phyloP scores from a whole-genome alignment of 2,888 invertebrate species.

The Drosophila diplacantha region DNA sequence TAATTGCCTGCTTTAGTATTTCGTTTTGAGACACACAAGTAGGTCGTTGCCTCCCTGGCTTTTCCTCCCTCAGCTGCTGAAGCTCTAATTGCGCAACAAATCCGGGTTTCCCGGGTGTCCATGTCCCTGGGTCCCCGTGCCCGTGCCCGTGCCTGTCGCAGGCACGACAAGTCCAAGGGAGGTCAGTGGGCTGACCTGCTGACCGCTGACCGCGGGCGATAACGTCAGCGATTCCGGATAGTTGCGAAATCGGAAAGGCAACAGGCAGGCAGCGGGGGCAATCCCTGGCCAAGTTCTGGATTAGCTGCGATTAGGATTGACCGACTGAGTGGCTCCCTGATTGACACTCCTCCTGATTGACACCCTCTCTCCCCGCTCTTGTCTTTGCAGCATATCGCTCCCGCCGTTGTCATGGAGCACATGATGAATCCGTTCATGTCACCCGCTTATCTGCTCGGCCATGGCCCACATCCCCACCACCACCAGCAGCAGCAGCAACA shows the following conservation, averaged over 20 bases:
- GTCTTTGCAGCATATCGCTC: conserved; percentile 31
- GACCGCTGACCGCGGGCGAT: conserved; percentile 18
- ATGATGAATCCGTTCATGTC: conserved; percentile 76
- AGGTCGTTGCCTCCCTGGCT: not conserved
- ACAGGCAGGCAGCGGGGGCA: not conserved
- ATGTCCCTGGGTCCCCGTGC: not conserved
- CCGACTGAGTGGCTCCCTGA: conserved; percentile 43
- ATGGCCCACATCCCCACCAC: conserved; percentile 49
- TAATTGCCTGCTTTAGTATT: not conserved
- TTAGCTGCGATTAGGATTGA: conserved; percentile 56
- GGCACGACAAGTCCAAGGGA: conserved; percentile 3
- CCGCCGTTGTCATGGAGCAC: conserved; percentile 71
- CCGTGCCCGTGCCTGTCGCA: not conserved
- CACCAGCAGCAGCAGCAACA: not conserved
- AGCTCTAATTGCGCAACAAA: conserved; percentile 34
- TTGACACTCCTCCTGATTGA: conserved; percentile 33
- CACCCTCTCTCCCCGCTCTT: conserved; percentile 21
- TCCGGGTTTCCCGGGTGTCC: conserved; percentile 9
- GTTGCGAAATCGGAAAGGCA: conserved; percentile 21
- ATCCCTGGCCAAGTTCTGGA: conserved; percentile 1
- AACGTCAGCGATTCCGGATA: conserved; percentile 10
- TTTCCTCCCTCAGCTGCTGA: too few species aligned
- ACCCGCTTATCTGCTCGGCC: conserved; percentile 78
- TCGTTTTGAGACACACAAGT: not conserved
- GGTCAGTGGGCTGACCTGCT: conserved; percentile 7